These are phyloP conservation scores for Stramonita haemastoma DNA, from an alignment of 2,888 invertebrate species.

Conservation along the genomic window DNA sequence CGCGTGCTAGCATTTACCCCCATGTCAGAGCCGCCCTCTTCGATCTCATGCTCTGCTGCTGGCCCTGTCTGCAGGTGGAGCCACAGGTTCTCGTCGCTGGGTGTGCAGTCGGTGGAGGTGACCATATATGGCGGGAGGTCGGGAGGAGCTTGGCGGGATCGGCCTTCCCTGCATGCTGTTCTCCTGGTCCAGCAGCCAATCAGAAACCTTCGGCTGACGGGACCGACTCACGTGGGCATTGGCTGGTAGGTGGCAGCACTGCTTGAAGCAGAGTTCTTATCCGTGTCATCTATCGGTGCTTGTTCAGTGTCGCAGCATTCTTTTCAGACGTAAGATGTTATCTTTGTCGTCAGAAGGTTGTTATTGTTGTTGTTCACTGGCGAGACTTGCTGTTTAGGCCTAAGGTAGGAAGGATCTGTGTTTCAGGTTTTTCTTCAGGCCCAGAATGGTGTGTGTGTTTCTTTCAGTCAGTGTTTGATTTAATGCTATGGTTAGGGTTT, in stretches of 20 bases:
- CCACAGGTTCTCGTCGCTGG: conserved; percentile 56
- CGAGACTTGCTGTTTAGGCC: background rate
- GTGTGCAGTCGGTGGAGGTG: conserved; percentile 53
- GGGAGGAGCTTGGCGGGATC: conserved; percentile 7
- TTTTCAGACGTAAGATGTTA: background rate
- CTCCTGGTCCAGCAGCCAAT: conserved; percentile 62
- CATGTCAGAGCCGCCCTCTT: conserved; percentile 9
- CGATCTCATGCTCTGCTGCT: conserved; percentile 4
- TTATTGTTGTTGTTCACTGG: background rate
- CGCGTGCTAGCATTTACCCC: background rate
- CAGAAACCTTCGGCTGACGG: conserved; percentile 56
- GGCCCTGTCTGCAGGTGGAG: conserved; percentile 56
- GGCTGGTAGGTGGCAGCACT: conserved; percentile 57
- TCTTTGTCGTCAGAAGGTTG: background rate
- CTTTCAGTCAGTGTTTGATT: too few relatives aligned
- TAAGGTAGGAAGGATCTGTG: too few relatives aligned
- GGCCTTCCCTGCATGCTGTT: conserved; percentile 43
- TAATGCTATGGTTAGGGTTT: too few relatives aligned
- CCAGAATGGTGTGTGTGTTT: too few relatives aligned
- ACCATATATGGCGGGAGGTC: conserved; percentile 47
- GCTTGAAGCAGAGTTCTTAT: background rate
- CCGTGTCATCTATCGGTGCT: background rate
- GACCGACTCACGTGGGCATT: conserved; percentile 60
- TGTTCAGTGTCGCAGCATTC: background rate
- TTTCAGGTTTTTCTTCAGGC: too few relatives aligned